Base-by-base conservation (phyloP, 2,797 vertebrate species). In the Nothura maculosa region DNA sequence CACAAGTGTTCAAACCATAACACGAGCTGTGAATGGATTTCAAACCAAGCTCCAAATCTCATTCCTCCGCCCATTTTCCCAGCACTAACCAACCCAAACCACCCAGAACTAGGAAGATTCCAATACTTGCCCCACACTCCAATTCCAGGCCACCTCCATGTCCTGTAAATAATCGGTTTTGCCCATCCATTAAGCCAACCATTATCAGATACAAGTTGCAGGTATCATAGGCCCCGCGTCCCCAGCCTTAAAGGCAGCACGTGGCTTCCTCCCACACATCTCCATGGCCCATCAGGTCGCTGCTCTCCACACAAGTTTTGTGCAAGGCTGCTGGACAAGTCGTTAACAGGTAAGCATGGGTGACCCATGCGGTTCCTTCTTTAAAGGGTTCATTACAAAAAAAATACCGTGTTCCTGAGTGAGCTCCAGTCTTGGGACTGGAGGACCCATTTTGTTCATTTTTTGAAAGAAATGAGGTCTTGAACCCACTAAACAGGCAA, bases 61-160 rank as follows among this genome's bases (percentile, higher is more conserved):
- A 38, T 42, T 12, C 30, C 22, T 52, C 5, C 5, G n/a, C 43
- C 64, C 14, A 4, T 24, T 34, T 9, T 45, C 64, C 64, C 64
- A 27, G 15, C 45, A 34, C n/a, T 3, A 34, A 8, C 9, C 34
- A 27, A 27, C 8, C n/a, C 52, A 18, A 2, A 30, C 13, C 11
- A n/a, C 63, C 17, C 32, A 67, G 14, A 25, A 38, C 16, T 45
- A 27, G 17, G 8, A 19, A 38, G 12, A 19, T 19, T 40, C 61
- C 12, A 10, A 5, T 8, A 25, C 66, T 20, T 6, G 17, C 45
- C 27, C 27, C 6, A 4, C 22, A 36, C 50, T 45, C 32, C 18
- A 5, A 28, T 7, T 25, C 36, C 34, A 47, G 2, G 4, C 3
- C 0, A 0, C 17, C 30, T 3, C 0, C 0, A 10, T 38, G 38